These are phyloP conservation scores for Lophius americanus DNA, from an alignment of 2,797 vertebrate species.

Conservation along the genomic window DNA sequence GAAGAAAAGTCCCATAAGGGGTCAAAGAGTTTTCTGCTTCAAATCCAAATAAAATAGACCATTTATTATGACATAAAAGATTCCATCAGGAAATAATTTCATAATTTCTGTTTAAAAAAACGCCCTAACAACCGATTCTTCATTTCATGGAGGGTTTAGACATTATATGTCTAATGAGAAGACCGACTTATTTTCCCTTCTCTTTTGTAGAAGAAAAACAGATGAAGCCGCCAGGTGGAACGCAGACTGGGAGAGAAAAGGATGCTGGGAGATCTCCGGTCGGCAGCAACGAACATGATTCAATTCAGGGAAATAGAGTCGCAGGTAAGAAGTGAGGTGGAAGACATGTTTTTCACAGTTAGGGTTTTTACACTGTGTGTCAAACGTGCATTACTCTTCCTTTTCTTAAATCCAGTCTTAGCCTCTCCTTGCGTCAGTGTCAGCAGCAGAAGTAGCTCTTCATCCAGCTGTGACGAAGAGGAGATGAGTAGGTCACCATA, in stretches of 20 bases:
- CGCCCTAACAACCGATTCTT: too few relatives aligned
- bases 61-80: too few relatives aligned
- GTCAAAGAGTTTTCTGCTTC: too few relatives aligned
- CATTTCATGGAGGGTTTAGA: too few relatives aligned
- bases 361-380: background rate
- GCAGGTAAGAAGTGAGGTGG: constrained; percentile 72
- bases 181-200: background rate
- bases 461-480: constrained; percentile 61
- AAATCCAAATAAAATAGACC: too few relatives aligned
- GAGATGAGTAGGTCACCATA: constrained; percentile 51
- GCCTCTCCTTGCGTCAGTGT: constrained; percentile 64
- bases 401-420: constrained; percentile 66
- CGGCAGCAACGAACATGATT: constrained; percentile 69
- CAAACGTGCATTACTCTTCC: background rate
- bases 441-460: constrained; percentile 69
- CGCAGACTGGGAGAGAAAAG: constrained; percentile 71
- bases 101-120: too few relatives aligned
- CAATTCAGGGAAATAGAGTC: constrained; percentile 72
- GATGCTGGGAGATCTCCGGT: constrained; percentile 70
- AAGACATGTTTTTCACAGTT: background rate
- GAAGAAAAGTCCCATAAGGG: too few relatives aligned
- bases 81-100: too few relatives aligned
- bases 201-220: constrained; percentile 75
- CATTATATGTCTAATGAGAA: background rate
- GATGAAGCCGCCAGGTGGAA: constrained; percentile 71